phyloP scores from a whole-genome alignment of 2,888 invertebrate genomes.

The Odontocolon sp. region DNA sequence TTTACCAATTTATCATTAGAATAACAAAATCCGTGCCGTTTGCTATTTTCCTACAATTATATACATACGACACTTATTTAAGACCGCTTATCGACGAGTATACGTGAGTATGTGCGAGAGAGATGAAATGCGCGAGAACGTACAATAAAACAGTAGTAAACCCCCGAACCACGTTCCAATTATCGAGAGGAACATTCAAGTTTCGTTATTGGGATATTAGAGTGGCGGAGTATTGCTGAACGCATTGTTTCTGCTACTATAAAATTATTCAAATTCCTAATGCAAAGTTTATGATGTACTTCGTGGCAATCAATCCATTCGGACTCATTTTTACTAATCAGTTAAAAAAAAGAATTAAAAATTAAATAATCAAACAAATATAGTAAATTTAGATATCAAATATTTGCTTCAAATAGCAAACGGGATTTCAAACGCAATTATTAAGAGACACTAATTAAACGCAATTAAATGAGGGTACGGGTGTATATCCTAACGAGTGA shows the following conservation, averaged over 20 bases:
- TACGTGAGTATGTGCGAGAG: too few relatives aligned
- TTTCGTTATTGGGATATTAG: conserved; percentile 61
- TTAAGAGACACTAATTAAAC: background rate
- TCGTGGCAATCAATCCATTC: too few relatives aligned
- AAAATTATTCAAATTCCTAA: background rate
- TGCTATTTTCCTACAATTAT: too few relatives aligned
- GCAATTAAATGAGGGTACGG: conserved; percentile 15
- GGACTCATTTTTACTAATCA: too few relatives aligned
- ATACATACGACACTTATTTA: too few relatives aligned
- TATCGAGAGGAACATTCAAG: conserved; percentile 63
- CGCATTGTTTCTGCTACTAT: background rate
- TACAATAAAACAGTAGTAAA: conserved; percentile 68
- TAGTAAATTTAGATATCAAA: background rate
- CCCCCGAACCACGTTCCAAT: conserved; percentile 69
- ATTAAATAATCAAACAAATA: background rate
- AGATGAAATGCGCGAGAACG: conserved; percentile 62
- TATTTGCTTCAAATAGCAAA: background rate
- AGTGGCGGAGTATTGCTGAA: conserved; percentile 41
- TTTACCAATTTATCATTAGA: too few relatives aligned
- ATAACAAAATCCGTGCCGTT: too few relatives aligned
- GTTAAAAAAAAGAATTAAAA: background rate
- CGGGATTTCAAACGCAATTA: background rate
- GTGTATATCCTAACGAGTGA: conserved; percentile 17
- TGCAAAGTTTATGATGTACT: too few relatives aligned
- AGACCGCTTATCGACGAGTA: too few relatives aligned